Conservation (phyloP, 2,797 vertebrate species). For the Pipistrellus pygmaeus region DNA sequence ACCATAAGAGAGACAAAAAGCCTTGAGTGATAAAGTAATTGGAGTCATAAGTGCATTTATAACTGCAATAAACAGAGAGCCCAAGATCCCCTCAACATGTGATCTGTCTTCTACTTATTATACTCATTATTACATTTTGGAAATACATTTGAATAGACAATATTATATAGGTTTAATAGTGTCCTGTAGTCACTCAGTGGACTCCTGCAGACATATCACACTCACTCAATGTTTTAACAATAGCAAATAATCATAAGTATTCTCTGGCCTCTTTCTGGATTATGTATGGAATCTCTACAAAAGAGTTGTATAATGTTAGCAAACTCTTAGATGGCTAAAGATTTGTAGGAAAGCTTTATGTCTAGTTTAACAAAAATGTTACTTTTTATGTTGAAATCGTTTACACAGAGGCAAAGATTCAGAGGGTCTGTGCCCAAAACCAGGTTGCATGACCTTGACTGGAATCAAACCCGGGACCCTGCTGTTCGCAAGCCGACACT, state of each 20-base stretch:
- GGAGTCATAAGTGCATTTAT: background rate
- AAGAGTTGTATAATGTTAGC: conserved; percentile 23
- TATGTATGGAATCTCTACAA: conserved; percentile 69
- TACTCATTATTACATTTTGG: background rate
- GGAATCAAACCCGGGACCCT: no score
- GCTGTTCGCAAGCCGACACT: no score
- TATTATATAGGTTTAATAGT: background rate
- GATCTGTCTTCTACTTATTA: background rate
- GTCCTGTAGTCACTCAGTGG: background rate
- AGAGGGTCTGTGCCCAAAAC: background rate
- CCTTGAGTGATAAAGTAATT: conserved; percentile 26
- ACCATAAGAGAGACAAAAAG: background rate
- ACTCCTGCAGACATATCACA: background rate
- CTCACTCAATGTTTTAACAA: background rate
- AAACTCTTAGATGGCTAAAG: background rate
- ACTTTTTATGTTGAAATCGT: conserved; percentile 50
- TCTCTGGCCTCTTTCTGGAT: conserved; percentile 18
- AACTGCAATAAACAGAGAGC: background rate
- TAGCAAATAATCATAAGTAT: background rate
- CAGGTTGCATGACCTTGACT: no score
- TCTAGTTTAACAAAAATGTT: conserved; percentile 73
- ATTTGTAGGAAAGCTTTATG: conserved; percentile 66
- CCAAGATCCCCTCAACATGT: background rate
- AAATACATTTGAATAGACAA: background rate
- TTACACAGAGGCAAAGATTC: conserved; percentile 51